Percentiles rank a stretch among this genome's conserved stretches.
phyloP scores from a whole-genome alignment of 2,113 vertebrate genomes.

The Caloenas nicobarica region DNA sequence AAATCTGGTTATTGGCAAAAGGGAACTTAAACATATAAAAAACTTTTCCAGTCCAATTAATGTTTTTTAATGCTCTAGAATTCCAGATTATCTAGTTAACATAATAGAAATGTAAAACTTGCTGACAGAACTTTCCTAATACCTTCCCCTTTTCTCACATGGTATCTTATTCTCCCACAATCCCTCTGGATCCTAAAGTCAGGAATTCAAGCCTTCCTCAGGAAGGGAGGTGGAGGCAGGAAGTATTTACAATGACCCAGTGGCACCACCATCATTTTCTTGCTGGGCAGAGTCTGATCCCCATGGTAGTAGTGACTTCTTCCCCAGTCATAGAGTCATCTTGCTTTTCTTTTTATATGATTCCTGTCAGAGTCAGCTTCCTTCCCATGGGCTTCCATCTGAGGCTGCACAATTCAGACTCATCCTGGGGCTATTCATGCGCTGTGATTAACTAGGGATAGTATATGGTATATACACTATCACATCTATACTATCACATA shows the following conservation, averaged over 20 bases:
- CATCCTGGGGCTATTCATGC: not conserved
- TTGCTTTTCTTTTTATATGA: not conserved
- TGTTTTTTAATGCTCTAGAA: not conserved
- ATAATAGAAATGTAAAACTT: not conserved
- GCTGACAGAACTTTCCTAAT: not conserved
- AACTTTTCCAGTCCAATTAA: not conserved
- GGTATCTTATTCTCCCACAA: not conserved
- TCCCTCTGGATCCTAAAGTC: not conserved
- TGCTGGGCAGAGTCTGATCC: not conserved
- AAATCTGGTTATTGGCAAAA: not conserved
- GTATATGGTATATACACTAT: no score
- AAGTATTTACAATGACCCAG: not conserved
- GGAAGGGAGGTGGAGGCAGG: fast-evolving
- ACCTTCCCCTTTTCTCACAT: not conserved
- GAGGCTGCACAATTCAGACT: not conserved
- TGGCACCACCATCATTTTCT: not conserved
- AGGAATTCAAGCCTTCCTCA: not conserved
- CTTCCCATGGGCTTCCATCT: not conserved
- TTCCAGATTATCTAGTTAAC: not conserved
- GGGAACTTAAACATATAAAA: not conserved
- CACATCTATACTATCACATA: fast-evolving
- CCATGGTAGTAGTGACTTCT: not conserved
- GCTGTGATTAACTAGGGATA: not conserved
- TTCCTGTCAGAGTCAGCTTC: not conserved
- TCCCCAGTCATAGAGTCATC: no score